These are phyloP conservation scores for Tubulanus polymorphus DNA, from an alignment of 2,888 invertebrate genomes.

Conservation along the genomic window DNA sequence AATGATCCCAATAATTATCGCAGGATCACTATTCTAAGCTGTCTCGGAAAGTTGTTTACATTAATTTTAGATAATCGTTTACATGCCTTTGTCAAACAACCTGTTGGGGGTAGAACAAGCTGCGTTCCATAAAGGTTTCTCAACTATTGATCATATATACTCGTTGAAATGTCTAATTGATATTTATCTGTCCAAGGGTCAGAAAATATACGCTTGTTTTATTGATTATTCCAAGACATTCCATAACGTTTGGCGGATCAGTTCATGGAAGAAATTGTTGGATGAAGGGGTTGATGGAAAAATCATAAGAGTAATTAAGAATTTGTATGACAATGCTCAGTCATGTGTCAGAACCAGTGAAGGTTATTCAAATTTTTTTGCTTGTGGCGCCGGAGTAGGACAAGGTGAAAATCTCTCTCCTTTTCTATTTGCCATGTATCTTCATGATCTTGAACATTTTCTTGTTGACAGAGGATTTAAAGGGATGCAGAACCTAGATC, in stretches of 20 bases:
- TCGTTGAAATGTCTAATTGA: neutral
- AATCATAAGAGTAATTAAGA: neutral
- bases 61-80: too few species aligned
- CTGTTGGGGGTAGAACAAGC: constrained; percentile 1
- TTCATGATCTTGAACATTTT: constrained; percentile 4
- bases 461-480: too few species aligned
- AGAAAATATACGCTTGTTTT: neutral
- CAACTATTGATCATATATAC: neutral
- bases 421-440: neutral
- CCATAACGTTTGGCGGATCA: neutral
- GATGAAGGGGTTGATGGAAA: constrained; percentile 2
- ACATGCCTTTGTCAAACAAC: too few species aligned
- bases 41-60: too few species aligned
- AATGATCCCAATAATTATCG: too few species aligned
- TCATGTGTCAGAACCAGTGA: neutral
- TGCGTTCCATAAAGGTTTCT: neutral
- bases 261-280: neutral
- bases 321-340: neutral
- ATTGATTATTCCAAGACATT: constrained; percentile 4
- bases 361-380: neutral
- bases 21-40: too few species aligned
- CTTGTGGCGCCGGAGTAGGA: neutral
- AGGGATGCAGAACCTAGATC: too few species aligned
- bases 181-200: neutral
- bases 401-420: neutral